Conservation (phyloP, 2,888 invertebrate species). For the Branchellion lobata region DNA sequence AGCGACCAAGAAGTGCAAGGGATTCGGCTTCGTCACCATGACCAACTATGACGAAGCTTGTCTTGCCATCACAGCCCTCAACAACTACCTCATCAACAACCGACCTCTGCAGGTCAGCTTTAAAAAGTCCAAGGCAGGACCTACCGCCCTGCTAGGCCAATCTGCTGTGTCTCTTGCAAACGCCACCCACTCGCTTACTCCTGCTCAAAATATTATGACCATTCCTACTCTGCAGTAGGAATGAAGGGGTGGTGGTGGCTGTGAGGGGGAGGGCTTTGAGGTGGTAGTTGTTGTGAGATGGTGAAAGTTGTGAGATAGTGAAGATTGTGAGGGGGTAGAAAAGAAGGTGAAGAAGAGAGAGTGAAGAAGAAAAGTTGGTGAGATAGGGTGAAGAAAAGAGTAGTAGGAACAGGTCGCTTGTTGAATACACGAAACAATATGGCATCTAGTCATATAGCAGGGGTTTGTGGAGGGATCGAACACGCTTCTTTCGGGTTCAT, state of each 20-base stretch:
- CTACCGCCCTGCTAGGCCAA: not conserved
- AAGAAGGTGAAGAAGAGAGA: too few species aligned
- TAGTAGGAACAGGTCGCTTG: too few species aligned
- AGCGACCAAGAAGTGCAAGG: conserved; percentile 94
- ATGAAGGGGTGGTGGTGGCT: too few species aligned
- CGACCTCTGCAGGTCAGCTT: conserved; percentile 95
- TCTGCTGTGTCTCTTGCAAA: not conserved
- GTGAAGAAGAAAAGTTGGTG: too few species aligned
- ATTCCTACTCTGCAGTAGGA: conserved; percentile 43
- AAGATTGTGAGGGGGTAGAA: not conserved
- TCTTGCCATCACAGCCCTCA: conserved; percentile 90
- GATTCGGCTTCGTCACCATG: conserved; percentile 97
- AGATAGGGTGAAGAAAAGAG: too few species aligned
- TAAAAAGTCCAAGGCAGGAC: conserved; percentile 70
- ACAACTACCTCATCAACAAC: conserved; percentile 91
- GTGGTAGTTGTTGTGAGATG: not conserved
- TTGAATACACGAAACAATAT: too few species aligned
- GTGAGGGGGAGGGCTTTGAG: not conserved
- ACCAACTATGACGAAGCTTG: conserved; percentile 96
- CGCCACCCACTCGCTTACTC: conserved; percentile 19
- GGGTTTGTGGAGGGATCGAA: too few species aligned
- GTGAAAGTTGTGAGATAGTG: not conserved
- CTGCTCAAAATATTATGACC: conserved; percentile 44
- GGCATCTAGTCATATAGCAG: too few species aligned
- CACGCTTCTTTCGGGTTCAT: too few species aligned